Evolutionary conservation across 2,888 invertebrate genomes (phyloP), one percentile per base, ranked within the genome.

Genomic region (Dysmachus trigonus): DNA sequence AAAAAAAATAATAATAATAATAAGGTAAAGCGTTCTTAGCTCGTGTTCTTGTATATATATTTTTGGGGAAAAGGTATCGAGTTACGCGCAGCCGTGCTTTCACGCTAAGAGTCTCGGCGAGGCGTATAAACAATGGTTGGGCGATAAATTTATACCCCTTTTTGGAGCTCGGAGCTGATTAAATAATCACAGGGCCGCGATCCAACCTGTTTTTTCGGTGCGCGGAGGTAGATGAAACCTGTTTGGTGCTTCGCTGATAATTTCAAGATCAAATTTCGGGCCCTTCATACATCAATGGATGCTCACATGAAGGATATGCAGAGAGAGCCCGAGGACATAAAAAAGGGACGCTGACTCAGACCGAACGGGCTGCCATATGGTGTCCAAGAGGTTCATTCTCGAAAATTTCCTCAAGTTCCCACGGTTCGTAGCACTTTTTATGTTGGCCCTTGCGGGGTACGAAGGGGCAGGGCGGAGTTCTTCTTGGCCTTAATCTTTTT

Each of bases 181-280:
- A 82, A 82, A 82, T 82, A 82, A 82, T 82, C 82, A 47, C 30
- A 31, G 62, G 13, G 62, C 53, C 62, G 10, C 4, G 82, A 33
- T 6, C 18, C 22, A 82, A 82, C 82, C 82, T 82, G 82, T 82
- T 82, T 35, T n/a, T 35, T 27, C 30, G 62, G 47, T 27, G 71
- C 33, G 71, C 33, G 82, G 53, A 53, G 47, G 22, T 35, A 31
- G 30, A 47, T 15, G 51, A n/a, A 85, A 85, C 85, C 85, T 85
- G 85, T 85, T 85, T 85, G 51, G 71, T 53, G 47, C 85, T 53
- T 13, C 51, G 51, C 7, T 85, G 85, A 74, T 85, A 31, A 85
- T 85, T 85, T 85, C 47, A 74, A 85, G 85, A 85, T 85, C 85
- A 85, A 85, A 85, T 85, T 85, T 85, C 85, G 73, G 73, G 41